Conservation (phyloP, 2,797 vertebrate species). For the Botia kubotai region DNA sequence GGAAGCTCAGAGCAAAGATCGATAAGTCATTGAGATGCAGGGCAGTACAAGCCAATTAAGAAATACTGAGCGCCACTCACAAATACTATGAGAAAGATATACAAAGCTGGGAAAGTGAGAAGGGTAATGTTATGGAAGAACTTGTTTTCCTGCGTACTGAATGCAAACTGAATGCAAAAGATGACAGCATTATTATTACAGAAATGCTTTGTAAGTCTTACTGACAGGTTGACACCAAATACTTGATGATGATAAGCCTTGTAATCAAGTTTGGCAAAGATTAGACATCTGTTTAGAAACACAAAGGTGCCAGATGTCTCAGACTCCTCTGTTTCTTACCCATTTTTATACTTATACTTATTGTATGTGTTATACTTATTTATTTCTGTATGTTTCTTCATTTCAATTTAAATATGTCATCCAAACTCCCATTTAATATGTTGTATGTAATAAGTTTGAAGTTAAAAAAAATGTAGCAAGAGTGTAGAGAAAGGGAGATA, state of each 20-base stretch:
- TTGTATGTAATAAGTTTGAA: too few species aligned
- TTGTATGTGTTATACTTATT: too few species aligned
- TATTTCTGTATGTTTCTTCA: too few species aligned
- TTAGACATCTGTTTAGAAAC: constrained; percentile 23
- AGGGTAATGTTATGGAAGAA: background rate
- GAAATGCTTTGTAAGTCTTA: constrained; percentile 10
- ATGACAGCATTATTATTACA: constrained; percentile 32
- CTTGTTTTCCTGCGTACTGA: constrained; percentile 6
- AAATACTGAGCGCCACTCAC: constrained; percentile 58
- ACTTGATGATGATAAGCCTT: constrained; percentile 42
- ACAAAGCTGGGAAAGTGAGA: constrained; percentile 14
- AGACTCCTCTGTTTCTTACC: too few species aligned
- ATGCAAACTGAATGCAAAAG: background rate
- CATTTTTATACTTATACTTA: too few species aligned
- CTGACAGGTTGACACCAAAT: constrained; percentile 41
- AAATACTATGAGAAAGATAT: constrained; percentile 59
- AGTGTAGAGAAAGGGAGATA: too few species aligned
- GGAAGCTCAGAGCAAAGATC: constrained; percentile 67
- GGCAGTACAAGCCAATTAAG: constrained; percentile 65
- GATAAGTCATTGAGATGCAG: constrained; percentile 67
- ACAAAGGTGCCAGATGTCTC: constrained; percentile 30
- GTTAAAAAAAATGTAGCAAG: too few species aligned
- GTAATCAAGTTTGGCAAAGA: constrained; percentile 12
- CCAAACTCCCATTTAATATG: too few species aligned
- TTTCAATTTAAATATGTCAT: too few species aligned